phyloP scores from a whole-genome alignment of 2,888 invertebrate species.

The Sphaerophoria taeniata region DNA sequence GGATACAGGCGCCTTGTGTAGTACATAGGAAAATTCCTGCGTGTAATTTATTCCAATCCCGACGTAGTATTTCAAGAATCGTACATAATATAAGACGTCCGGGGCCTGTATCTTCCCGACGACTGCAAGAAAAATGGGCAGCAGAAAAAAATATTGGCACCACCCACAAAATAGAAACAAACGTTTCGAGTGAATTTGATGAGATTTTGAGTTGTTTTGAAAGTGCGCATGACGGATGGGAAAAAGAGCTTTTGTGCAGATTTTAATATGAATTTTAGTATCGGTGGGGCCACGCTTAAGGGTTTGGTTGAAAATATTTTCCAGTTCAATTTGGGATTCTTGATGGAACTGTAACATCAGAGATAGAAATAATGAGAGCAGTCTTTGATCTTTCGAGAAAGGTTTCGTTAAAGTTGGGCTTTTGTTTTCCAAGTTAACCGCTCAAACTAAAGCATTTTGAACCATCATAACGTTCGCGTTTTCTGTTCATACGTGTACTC shows the following conservation, averaged over 20 bases:
- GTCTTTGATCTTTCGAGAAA: too few species aligned
- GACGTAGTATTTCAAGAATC: conserved; percentile 77
- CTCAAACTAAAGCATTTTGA: too few species aligned
- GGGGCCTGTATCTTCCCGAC: conserved; percentile 75
- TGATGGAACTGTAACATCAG: neutral
- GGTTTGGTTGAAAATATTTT: neutral
- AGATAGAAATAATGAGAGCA: too few species aligned
- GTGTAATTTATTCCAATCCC: conserved; percentile 79
- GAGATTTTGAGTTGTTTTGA: conserved; percentile 55
- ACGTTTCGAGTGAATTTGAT: conserved; percentile 50
- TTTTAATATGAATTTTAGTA: conserved; percentile 28
- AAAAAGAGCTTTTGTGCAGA: conserved; percentile 68
- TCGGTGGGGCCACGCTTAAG: neutral
- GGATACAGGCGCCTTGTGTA: conserved; percentile 41
- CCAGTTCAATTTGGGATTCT: neutral
- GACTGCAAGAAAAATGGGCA: conserved; percentile 76
- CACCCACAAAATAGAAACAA: conserved; percentile 73
- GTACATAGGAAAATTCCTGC: conserved; percentile 73
- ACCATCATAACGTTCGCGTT: too few species aligned
- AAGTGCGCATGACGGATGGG: conserved; percentile 44
- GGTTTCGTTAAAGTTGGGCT: too few species aligned
- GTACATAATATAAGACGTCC: conserved; percentile 77
- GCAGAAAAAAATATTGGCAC: conserved; percentile 73
- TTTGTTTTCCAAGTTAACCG: too few species aligned
- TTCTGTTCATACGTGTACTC: too few species aligned